Percentiles rank a stretch among this genome's conserved stretches.
phyloP scores from a whole-genome alignment of 2,113 vertebrate species.

The Passer montanus region DNA sequence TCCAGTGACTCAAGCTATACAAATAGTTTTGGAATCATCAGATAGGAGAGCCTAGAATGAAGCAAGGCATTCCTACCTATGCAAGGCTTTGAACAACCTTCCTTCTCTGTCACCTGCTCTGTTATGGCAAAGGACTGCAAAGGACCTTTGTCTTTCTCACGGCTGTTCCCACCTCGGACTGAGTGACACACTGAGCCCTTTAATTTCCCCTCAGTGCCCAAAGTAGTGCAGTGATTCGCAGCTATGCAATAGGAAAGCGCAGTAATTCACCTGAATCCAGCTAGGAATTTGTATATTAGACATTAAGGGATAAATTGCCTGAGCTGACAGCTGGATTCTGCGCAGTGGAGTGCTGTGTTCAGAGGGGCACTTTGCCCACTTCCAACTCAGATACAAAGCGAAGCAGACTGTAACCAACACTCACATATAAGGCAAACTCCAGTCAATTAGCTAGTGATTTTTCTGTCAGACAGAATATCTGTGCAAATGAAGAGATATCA shows the following conservation, averaged over 20 bases:
- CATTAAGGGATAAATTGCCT: not conserved
- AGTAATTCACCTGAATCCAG: not conserved
- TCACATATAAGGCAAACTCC: not conserved
- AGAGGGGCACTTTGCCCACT: not conserved
- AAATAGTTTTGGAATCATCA: not conserved
- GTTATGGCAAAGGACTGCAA: not conserved
- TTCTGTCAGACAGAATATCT: conserved; percentile 56
- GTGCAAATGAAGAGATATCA: conserved; percentile 52
- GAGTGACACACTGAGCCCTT: not conserved
- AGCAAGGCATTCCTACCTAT: not conserved
- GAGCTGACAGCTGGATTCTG: not conserved
- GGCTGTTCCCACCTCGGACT: not conserved
- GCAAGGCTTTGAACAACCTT: not conserved
- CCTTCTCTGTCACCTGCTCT: not conserved
- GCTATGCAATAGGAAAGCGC: not conserved
- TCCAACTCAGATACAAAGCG: not conserved
- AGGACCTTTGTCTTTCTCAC: not conserved
- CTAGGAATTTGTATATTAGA: not conserved
- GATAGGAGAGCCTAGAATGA: not conserved
- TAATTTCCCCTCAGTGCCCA: not conserved
- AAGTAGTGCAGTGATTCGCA: not conserved
- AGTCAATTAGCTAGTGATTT: conserved; percentile 67
- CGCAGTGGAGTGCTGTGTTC: not conserved
- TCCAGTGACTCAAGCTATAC: not conserved
- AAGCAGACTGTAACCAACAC: conserved; percentile 15